Evolutionary conservation across 2,888 invertebrate species (phyloP).

Genomic region (Trichacis sp.): DNA sequence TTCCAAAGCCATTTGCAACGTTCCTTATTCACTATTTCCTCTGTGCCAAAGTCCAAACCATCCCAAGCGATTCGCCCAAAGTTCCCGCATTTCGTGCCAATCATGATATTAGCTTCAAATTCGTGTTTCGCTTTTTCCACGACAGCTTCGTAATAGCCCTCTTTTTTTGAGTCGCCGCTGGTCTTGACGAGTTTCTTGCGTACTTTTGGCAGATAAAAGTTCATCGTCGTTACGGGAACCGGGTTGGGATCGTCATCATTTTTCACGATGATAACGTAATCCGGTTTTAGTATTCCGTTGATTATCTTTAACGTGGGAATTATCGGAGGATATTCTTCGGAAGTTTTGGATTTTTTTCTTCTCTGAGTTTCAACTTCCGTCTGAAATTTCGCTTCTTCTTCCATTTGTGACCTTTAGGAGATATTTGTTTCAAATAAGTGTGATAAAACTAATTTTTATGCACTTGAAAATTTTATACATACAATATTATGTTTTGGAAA

Average conservation of each 20-base stretch:
- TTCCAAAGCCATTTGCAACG: conserved; percentile 67
- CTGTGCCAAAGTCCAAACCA: conserved; percentile 77
- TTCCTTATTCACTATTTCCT: conserved; percentile 75
- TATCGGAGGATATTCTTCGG: not conserved
- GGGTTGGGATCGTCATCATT: conserved; percentile 69
- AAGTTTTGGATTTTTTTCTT: not conserved
- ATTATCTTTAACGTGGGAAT: conserved; percentile 71
- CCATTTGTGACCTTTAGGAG: conserved; percentile 12
- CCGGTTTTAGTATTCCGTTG: conserved; percentile 75
- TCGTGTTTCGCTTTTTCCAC: conserved; percentile 40
- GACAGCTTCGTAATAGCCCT: conserved; percentile 49
- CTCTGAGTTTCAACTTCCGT: not conserved
- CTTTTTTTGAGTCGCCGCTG: conserved; percentile 39
- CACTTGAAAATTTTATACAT: too few species aligned
- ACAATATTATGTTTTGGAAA: too few species aligned
- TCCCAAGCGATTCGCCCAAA: conserved; percentile 74
- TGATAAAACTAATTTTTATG: too few species aligned
- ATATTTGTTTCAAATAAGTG: too few species aligned
- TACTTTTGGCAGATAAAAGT: conserved; percentile 62
- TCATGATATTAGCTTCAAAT: conserved; percentile 12
- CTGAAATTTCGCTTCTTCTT: conserved; percentile 8
- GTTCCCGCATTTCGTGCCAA: conserved; percentile 63
- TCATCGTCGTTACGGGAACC: conserved; percentile 70
- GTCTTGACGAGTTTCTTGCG: conserved; percentile 34
- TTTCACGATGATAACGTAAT: conserved; percentile 72